Base-by-base conservation (phyloP, 1,140 invertebrate genomes). In the Amyelois transitella region DNA sequence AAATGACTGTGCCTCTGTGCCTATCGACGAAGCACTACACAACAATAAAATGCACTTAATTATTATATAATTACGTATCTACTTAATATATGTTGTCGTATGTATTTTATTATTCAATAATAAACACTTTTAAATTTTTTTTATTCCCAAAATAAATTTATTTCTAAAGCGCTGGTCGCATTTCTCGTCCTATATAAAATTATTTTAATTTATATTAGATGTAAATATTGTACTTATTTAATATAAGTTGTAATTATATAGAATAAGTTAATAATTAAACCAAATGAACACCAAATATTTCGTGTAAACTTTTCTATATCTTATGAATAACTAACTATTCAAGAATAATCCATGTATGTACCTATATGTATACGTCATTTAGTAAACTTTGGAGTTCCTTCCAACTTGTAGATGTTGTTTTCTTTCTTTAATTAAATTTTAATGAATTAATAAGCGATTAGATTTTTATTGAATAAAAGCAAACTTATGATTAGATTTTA, bases 261-360 rank as follows among this genome's bases (percentile, higher is more conserved):
- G 44, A 53, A 12, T 61, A 66, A 60, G 53, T 52, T 56, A 58
- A 59, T 67, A 77, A 67, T 68, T 56, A 77, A 72, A 81, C 62
- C 64, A 81, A 86, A 71, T 66, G 78, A 84, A 83, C 81, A 84
- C 81, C 81, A 86, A 84, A 78, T 63, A 67, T 68, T 66, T 72
- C 69, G 68, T 81, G 73, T 86, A 82, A 66, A 77, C 70, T 66
- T 67, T 74, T 67, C 68, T 81, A 77, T 77, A 77, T 38, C 73
- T 80, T 81, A 84, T 84, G 75, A 80, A 72, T 75, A 75, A 60
- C 57, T 67, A 68, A n/a, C 64, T 77, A 81, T 69, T 57, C 67
- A 66, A 66, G 61, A 55, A 63, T 64, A 64, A 61, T 47, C 55
- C 54, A 62, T 60, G 22, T 55, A 61, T 64, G 54, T 67, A 69